Percentiles rank a stretch among this genome's conserved stretches.
Conservation (phyloP, 2,797 vertebrate genomes). For the Spinus pinus region DNA sequence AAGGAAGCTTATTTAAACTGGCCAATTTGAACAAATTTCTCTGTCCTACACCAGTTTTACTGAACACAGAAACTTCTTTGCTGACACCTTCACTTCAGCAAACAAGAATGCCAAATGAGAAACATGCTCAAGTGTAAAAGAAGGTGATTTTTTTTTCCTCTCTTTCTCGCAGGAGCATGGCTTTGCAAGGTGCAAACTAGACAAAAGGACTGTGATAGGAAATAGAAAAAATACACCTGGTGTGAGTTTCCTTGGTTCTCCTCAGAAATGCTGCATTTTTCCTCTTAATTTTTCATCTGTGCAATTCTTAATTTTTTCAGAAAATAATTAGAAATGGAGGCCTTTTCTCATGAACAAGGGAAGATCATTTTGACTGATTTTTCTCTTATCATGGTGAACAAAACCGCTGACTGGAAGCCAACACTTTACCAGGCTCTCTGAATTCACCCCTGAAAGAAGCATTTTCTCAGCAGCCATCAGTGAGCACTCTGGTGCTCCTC, state of each 20-base stretch:
- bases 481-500: background rate
- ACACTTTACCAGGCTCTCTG: background rate
- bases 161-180: background rate
- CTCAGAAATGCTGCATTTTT: background rate
- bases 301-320: background rate
- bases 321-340: background rate
- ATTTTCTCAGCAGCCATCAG: background rate
- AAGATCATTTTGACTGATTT: background rate
- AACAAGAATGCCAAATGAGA: background rate
- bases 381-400: background rate
- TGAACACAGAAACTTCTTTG: rapidly evolving
- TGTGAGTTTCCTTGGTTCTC: background rate
- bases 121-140: background rate
- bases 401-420: background rate
- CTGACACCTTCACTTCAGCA: background rate
- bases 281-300: background rate
- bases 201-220: background rate
- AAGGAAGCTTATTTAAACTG: background rate
- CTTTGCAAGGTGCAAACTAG: background rate
- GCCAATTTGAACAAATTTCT: background rate
- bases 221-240: background rate
- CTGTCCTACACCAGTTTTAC: background rate
- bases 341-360: background rate
- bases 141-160: background rate
- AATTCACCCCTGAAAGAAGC: background rate